phyloP scores from a whole-genome alignment of 2,888 invertebrate genomes.

The Erebia aethiops region DNA sequence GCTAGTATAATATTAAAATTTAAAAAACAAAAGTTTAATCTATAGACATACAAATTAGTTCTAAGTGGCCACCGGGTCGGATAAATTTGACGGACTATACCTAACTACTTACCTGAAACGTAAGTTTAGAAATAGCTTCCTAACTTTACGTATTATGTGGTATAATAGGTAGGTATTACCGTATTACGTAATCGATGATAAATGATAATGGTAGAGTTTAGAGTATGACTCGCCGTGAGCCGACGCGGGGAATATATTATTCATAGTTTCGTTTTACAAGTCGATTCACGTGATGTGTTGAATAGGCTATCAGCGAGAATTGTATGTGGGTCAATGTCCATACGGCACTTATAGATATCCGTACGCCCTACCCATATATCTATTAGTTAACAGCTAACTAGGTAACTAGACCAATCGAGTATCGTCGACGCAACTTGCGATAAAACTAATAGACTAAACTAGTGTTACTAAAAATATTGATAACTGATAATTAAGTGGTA shows the following conservation, averaged over 20 bases:
- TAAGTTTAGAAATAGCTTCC: too few species aligned
- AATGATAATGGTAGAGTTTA: slow-evolving; percentile 17
- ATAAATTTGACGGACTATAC: too few species aligned
- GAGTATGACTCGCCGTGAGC: slow-evolving; percentile 41
- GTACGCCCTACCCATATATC: not conserved
- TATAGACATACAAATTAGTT: too few species aligned
- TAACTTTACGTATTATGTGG: too few species aligned
- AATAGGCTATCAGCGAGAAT: slow-evolving; percentile 63
- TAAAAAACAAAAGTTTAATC: too few species aligned
- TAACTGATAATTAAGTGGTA: too few species aligned
- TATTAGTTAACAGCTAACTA: not conserved
- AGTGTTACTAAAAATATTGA: too few species aligned
- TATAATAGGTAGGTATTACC: not conserved
- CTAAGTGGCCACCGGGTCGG: too few species aligned
- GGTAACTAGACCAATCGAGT: not conserved
- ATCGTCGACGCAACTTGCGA: not conserved
- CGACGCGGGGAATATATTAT: slow-evolving; percentile 53
- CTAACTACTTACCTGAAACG: too few species aligned
- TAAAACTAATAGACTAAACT: not conserved
- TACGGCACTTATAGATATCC: slow-evolving; percentile 21
- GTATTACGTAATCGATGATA: slow-evolving; percentile 36
- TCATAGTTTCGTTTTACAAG: slow-evolving; percentile 65
- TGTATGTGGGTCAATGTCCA: slow-evolving; percentile 72
- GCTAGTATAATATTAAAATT: too few species aligned
- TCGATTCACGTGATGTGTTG: slow-evolving; percentile 67